Evolutionary conservation across 2,888 invertebrate genomes (phyloP), one percentile per base, ranked within the genome.

Genomic region (Nomada ferruginata): DNA sequence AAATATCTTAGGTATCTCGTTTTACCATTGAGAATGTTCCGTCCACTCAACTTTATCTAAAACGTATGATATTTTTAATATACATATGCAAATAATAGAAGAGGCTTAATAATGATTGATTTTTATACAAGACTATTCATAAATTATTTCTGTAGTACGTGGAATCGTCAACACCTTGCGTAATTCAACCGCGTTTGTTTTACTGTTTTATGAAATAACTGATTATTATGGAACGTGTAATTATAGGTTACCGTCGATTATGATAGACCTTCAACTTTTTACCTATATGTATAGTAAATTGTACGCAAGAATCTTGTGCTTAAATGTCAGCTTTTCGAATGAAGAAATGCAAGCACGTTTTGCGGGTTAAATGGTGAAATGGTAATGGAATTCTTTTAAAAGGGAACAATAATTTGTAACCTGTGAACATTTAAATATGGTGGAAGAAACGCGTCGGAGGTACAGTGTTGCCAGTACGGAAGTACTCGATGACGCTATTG

Each of bases 391-490:
- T 23, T 47, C 63, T 18, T 47, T 1, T 29, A 11, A 60, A 47
- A 83, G 83, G 36, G 76, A 82, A 73, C 70, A 66, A 68, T 66
- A 75, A 77, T 61, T 55, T 59, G 85, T 82, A 76, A 75, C 53
- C 60, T 82, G 60, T 13, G 76, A 75, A 60, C 82, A 84, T 91
- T 89, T 79, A 85, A 90, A 91, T 87, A 89, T 89, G 89, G 91
- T 88, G 89, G 90, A 89, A 89, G 84, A 79, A 86, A 79, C 73
- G 85, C 80, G 85, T 82, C 83, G 82, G 87, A 79, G 83, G 79
- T 63, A 77, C 91, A 92, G 91, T 91, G 91, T 90, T 91, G 91
- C 92, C 92, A 92, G 85, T 79, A 88, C 87, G 90, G 88, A 89
- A 90, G 88, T 88, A 69, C 64, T 76, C 75, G 82, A 83, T 85